Evolutionary conservation across 2,113 vertebrate genomes (phyloP).

Genomic region (Diphyllodes magnificus): DNA sequence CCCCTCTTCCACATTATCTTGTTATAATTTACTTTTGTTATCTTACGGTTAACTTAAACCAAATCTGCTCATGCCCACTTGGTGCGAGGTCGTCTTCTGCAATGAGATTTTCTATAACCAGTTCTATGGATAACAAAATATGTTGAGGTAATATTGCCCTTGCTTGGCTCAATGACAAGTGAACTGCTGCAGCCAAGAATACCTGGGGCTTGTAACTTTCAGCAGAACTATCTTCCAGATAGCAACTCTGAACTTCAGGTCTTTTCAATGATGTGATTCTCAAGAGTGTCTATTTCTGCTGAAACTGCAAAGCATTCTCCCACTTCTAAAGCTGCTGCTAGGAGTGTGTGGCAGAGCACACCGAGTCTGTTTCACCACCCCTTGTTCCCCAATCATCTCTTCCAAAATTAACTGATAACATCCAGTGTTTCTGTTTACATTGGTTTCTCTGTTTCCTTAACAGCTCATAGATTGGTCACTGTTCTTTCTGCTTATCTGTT

Average conservation of each 20-base stretch:
- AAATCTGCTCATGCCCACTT: neutral
- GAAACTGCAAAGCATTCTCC: neutral
- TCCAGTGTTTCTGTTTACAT: neutral
- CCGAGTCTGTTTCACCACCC: accelerated
- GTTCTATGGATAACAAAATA: neutral
- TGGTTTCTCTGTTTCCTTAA: neutral
- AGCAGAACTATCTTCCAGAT: neutral
- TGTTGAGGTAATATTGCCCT: neutral
- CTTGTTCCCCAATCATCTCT: neutral
- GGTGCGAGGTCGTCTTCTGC: neutral
- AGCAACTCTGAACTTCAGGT: neutral
- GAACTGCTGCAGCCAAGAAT: neutral
- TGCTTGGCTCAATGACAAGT: neutral
- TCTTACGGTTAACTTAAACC: neutral
- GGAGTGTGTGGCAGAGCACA: neutral
- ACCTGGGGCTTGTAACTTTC: neutral
- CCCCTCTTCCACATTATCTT: neutral
- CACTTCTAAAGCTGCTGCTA: neutral
- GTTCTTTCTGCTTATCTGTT: neutral
- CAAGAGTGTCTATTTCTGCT: neutral
- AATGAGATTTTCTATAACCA: neutral
- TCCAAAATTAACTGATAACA: neutral
- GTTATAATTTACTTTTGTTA: neutral
- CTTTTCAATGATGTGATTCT: neutral
- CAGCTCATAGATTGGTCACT: neutral